Percentiles rank a stretch among this genome's conserved stretches.
Evolutionary conservation across 2,888 invertebrate species (phyloP).

Genomic region (Chymomyza amoena): DNA sequence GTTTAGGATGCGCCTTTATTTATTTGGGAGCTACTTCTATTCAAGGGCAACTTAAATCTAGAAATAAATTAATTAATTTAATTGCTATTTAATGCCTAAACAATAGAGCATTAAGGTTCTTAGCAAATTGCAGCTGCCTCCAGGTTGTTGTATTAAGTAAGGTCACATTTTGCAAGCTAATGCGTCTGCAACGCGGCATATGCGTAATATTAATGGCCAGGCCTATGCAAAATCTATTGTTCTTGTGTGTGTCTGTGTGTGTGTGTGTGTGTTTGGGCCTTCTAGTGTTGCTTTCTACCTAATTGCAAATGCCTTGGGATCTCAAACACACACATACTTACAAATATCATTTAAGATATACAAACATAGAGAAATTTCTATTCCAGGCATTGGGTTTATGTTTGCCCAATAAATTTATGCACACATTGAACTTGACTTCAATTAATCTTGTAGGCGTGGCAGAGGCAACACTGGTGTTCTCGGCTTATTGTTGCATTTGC

Average conservation of each 20-base stretch:
- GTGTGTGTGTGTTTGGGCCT: constrained; percentile 10
- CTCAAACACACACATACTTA: constrained; percentile 18
- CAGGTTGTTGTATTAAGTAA: neutral
- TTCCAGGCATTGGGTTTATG: neutral
- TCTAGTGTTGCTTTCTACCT: constrained; percentile 25
- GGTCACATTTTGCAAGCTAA: constrained; percentile 47
- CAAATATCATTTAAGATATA: constrained; percentile 7
- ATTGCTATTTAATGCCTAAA: neutral
- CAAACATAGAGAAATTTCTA: constrained; percentile 3
- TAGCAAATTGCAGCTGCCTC: neutral
- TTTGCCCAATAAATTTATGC: constrained; percentile 22
- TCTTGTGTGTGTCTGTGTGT: constrained; percentile 21
- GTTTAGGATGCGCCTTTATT: neutral
- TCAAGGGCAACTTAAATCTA: neutral
- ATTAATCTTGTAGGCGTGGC: constrained; percentile 20
- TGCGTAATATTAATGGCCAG: constrained; percentile 63
- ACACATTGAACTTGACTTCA: constrained; percentile 24
- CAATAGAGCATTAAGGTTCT: neutral
- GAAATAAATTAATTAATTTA: neutral
- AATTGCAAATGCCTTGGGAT: constrained; percentile 52
- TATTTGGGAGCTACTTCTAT: neutral
- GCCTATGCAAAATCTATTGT: constrained; percentile 33
- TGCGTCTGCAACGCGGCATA: constrained; percentile 47
- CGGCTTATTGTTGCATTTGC: neutral
- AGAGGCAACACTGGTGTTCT: neutral